Conservation (phyloP, 64 coral and sea anemone species). For the Montipora cactus region DNA sequence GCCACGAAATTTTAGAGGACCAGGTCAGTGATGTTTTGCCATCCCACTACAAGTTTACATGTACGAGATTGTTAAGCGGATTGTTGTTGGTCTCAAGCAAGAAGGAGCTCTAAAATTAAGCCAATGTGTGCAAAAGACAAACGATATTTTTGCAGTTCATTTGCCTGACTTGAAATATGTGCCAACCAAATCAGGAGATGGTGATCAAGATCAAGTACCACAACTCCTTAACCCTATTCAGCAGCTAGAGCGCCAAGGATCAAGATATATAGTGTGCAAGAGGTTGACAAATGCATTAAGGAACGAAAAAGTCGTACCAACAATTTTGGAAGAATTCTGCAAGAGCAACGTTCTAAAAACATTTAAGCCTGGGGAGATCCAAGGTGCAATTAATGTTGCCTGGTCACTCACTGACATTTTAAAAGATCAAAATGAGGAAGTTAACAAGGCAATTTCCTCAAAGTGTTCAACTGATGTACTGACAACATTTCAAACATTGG, state of each 20-base stretch:
- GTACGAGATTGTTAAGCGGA: not conserved
- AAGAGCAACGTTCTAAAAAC: slow-evolving; percentile 39
- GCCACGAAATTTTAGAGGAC: not conserved
- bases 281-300: slow-evolving; percentile 33
- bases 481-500: too few relatives aligned
- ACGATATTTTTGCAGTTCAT: not conserved
- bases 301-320: slow-evolving; percentile 41
- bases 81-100: not conserved
- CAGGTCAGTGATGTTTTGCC: not conserved
- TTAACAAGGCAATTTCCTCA: too few relatives aligned
- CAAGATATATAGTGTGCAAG: slow-evolving; percentile 13
- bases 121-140: not conserved
- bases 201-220: not conserved
- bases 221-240: not conserved
- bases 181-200: not conserved
- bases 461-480: too few relatives aligned
- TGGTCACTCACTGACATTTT: slow-evolving; percentile 45
- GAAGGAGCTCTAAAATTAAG: not conserved
- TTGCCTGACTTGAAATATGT: not conserved
- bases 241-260: slow-evolving; percentile 37
- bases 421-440: not conserved
- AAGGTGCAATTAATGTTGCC: slow-evolving; percentile 53
- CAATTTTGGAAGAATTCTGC: slow-evolving; percentile 59
- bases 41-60: not conserved
- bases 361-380: slow-evolving; percentile 58